Evolutionary conservation across 2,113 vertebrate species (phyloP).

Genomic region (Micromys minutus): DNA sequence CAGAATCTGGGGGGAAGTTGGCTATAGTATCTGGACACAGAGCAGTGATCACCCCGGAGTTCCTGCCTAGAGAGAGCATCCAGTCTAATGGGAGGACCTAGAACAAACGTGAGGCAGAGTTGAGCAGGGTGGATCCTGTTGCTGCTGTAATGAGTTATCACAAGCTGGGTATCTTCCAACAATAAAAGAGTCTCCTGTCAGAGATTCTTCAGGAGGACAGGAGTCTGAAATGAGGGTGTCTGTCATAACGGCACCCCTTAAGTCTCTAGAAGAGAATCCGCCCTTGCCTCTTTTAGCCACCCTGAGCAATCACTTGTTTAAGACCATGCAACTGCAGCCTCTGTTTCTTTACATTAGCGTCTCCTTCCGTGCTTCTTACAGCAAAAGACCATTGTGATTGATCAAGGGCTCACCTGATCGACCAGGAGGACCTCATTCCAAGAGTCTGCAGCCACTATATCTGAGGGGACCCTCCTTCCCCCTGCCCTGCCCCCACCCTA

Average conservation of each 20-base stretch:
- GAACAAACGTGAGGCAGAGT: neutral
- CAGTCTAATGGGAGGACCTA: neutral
- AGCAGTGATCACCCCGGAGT: neutral
- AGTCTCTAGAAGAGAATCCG: neutral
- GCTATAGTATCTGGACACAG: neutral
- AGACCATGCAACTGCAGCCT: neutral
- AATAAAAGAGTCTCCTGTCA: neutral
- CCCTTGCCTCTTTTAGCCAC: neutral
- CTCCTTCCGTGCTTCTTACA: neutral
- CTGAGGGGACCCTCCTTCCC: neutral
- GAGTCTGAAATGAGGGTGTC: neutral
- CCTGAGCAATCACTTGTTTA: neutral
- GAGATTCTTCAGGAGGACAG: neutral
- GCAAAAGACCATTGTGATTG: neutral
- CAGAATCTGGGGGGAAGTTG: neutral
- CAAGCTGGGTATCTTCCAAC: neutral
- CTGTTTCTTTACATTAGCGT: neutral
- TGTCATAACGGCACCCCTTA: no score
- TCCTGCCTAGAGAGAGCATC: neutral
- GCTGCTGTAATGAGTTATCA: neutral
- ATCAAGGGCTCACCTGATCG: no score
- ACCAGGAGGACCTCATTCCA: neutral
- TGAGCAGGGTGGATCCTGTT: neutral
- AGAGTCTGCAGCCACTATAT: neutral
- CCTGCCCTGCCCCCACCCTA: no score